Conservation (phyloP, 2,888 invertebrate species). For the Pammene aurita region DNA sequence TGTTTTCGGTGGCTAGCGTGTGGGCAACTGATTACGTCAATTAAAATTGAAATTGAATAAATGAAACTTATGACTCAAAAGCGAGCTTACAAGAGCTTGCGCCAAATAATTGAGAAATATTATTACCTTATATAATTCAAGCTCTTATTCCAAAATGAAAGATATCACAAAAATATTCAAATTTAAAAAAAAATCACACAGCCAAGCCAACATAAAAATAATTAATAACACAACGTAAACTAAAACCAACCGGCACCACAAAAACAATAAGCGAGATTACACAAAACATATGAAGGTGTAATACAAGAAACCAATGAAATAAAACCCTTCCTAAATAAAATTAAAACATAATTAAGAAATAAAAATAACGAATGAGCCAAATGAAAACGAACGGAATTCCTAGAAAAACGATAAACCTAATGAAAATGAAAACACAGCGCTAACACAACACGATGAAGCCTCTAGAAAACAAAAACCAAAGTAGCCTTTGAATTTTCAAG, state of each 20-base stretch:
- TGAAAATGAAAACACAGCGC: conserved; percentile 9
- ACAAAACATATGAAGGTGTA: conserved; percentile 20
- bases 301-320: conserved; percentile 12
- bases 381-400: conserved; percentile 21
- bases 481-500: neutral
- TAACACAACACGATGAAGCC: conserved; percentile 26
- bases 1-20: too few species aligned
- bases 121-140: too few species aligned
- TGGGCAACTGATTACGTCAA: too few species aligned
- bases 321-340: neutral
- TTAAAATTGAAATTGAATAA: too few species aligned
- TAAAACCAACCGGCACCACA: conserved; percentile 8
- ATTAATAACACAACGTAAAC: conserved; percentile 20
- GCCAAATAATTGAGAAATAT: too few species aligned
- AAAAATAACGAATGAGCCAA: neutral
- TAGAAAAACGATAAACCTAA: conserved; percentile 15
- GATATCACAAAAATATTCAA: neutral
- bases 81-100: too few species aligned
- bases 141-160: neutral
- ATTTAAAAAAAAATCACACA: neutral
- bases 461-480: conserved; percentile 38
- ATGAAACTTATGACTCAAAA: neutral
- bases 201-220: conserved; percentile 5
- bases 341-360: conserved; percentile 8
- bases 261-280: conserved; percentile 1